Conservation (phyloP, 1,140 invertebrate species). For the Battus philenor region DNA sequence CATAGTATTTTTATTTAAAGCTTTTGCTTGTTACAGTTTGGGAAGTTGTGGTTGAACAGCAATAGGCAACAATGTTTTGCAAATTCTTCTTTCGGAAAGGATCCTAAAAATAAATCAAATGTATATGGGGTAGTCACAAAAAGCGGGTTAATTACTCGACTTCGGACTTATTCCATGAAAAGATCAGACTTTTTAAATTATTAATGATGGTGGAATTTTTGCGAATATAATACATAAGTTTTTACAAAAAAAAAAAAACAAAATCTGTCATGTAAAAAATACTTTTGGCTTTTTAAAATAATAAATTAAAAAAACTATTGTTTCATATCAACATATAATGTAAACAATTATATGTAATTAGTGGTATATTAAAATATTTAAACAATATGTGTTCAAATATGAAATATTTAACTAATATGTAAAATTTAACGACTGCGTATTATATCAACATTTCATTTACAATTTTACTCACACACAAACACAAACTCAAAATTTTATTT, state of each 20-base stretch:
- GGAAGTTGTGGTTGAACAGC: conserved; percentile 33
- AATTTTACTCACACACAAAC: conserved; percentile 27
- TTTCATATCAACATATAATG: no score
- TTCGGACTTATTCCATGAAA: conserved; percentile 56
- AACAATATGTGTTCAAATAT: no score
- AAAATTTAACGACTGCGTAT: no score
- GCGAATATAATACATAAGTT: conserved; percentile 12
- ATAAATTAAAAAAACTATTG: no score
- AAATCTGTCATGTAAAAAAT: no score
- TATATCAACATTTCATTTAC: conserved; percentile 14
- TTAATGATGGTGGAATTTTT: conserved; percentile 12
- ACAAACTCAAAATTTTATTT: conserved; percentile 28
- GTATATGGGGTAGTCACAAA: conserved; percentile 64
- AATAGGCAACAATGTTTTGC: conserved; percentile 65
- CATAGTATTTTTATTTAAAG: conserved; percentile 4
- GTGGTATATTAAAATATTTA: no score
- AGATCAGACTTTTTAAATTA: conserved; percentile 40
- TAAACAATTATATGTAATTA: no score
- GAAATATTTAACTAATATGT: no score
- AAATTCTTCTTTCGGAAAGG: conserved; percentile 68
- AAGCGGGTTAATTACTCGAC: conserved; percentile 66
- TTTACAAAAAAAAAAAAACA: conserved; percentile 1
- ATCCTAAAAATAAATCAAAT: conserved; percentile 73
- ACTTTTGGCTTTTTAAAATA: no score
- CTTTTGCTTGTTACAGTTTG: conserved; percentile 28